These are phyloP conservation scores for Sylvia borin DNA, from an alignment of 2,797 vertebrate species.

Conservation along the genomic window DNA sequence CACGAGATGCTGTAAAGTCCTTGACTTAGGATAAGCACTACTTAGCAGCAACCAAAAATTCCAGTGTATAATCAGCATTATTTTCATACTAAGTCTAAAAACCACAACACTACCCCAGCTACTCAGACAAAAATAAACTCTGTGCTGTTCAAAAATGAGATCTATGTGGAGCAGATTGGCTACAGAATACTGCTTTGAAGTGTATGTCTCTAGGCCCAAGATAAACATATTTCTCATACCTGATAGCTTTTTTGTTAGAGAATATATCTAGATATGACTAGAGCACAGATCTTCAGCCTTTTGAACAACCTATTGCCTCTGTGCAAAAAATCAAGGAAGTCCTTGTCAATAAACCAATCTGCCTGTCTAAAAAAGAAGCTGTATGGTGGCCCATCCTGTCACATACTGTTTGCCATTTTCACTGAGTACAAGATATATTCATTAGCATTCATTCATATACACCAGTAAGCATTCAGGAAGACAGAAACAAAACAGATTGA, in stretches of 20 bases:
- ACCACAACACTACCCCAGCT: background rate
- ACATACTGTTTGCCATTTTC: background rate
- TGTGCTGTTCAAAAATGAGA: rapidly evolving
- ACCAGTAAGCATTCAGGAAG: background rate
- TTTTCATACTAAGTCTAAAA: background rate
- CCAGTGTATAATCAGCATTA: background rate
- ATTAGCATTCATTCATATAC: background rate
- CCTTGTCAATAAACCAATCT: background rate
- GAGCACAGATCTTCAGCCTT: background rate
- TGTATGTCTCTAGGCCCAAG: background rate
- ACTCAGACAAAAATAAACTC: background rate
- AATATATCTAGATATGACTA: background rate
- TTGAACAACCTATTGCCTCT: background rate
- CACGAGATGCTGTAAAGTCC: background rate
- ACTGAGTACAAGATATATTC: background rate
- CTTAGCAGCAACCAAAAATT: background rate
- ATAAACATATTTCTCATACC: background rate
- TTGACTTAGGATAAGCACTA: background rate
- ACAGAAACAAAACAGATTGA: background rate
- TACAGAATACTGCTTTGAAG: background rate
- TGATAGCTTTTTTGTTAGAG: background rate
- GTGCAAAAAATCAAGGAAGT: background rate
- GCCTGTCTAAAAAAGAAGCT: background rate
- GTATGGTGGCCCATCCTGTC: background rate
- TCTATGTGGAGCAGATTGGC: background rate